These are phyloP conservation scores for Grapholita molesta DNA, from an alignment of 1,140 invertebrate genomes.

Conservation along the genomic window DNA sequence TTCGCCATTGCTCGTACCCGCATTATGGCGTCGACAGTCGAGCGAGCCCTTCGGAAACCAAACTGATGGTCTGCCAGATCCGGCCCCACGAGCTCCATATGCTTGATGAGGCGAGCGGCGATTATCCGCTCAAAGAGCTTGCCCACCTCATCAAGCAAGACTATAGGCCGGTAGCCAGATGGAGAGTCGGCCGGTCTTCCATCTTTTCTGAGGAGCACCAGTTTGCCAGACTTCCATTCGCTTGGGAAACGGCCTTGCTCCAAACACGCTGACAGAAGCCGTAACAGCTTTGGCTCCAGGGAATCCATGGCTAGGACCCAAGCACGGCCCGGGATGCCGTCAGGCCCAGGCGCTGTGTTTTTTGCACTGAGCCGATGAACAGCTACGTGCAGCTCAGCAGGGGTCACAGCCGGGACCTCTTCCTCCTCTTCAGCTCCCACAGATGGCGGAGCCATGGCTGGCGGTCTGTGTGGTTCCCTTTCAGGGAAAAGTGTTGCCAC, in stretches of 20 bases:
- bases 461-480: background rate
- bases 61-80: no score
- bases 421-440: background rate
- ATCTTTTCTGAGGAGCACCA: background rate
- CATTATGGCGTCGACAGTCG: background rate
- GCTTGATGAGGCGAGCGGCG: background rate
- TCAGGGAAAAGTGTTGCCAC: background rate
- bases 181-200: background rate
- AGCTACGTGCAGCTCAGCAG: background rate
- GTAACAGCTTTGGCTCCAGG: background rate
- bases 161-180: background rate
- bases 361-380: background rate
- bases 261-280: background rate
- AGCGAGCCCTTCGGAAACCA: background rate
- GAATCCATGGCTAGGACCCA: background rate
- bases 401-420: background rate
- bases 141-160: background rate
- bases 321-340: no score
- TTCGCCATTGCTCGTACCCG: background rate
- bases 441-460: background rate
- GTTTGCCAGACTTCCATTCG: background rate
- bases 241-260: background rate
- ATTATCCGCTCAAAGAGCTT: background rate
- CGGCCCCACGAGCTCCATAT: background rate
- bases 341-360: background rate